Evolutionary conservation across 2,113 vertebrate genomes (phyloP), one percentile per base, ranked within the genome.

Genomic region (Paralichthys olivaceus): DNA sequence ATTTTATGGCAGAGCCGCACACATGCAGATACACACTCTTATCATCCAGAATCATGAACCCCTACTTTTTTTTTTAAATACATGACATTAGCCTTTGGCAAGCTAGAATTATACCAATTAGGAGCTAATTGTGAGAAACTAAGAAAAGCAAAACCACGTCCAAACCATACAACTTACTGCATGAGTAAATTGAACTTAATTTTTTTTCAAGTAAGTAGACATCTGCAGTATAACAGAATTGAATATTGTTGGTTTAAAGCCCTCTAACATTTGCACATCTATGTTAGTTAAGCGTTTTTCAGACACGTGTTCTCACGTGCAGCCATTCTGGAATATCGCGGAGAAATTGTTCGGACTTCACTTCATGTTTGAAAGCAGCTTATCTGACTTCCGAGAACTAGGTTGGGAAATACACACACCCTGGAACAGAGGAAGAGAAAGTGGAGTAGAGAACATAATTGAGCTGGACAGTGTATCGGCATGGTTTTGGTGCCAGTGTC

Each of bases 391-490:
- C 37, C 37, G 29, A 65, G 72, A 79, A 45, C 55, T 72, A 56
- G 77, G 78, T 67, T 72, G 69, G 69, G 34, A 71, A 87, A 40
- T 9, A 9, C 71, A 80, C 55, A 32, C 54, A n/a, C 37, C 26
- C 53, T 47, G 61, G 43, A 79, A 70, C 37, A 25, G n/a, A 40
- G 70, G 61, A 5, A 20, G 19, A 53, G 19, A n/a, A 53, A 17
- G 20, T 15, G 14, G 22, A 22, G 53, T 15, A 22, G 28, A 71
- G 69, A 34, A 60, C 69, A 65, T 87, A 74, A 84, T 79, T 76
- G 85, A 80, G 73, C 37, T 29, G 84, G 84, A 86, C 72, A 29
- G 81, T 71, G 59, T 72, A 84, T 80, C 70, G 67, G 43, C 66
- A 26, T 55, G 47, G 23, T 57, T 60, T 76, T 73, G 84, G 73